Evolutionary conservation across 2,113 vertebrate genomes (phyloP).

Genomic region (Amazona vittata): DNA sequence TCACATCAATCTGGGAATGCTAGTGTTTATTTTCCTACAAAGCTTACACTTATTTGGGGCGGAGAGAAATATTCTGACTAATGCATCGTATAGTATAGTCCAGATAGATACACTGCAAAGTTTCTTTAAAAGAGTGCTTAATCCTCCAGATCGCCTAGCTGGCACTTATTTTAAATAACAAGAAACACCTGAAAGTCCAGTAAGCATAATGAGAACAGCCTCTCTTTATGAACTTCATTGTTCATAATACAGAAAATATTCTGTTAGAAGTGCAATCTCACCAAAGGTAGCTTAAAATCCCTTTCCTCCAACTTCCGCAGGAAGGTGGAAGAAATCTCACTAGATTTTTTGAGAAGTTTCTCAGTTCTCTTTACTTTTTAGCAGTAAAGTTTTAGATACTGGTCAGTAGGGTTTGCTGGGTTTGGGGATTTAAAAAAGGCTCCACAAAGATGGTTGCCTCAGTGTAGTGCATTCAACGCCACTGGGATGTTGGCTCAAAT

Average conservation of each 20-base stretch:
- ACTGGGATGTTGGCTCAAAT: neutral
- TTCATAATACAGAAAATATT: neutral
- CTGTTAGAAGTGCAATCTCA: neutral
- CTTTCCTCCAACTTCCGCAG: neutral
- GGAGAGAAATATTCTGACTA: neutral
- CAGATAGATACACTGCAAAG: neutral
- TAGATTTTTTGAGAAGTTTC: neutral
- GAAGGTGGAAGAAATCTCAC: neutral
- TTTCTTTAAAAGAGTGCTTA: neutral
- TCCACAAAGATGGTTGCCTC: neutral
- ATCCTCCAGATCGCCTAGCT: neutral
- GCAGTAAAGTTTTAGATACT: neutral
- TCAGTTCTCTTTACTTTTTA: neutral
- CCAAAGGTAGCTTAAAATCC: neutral
- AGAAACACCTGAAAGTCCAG: neutral
- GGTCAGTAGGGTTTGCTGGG: neutral
- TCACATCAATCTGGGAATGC: accelerated
- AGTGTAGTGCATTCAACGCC: neutral
- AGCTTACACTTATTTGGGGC: neutral
- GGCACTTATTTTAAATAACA: neutral
- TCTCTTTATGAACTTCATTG: neutral
- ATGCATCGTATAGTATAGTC: neutral
- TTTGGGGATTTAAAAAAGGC: neutral
- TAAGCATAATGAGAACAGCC: neutral
- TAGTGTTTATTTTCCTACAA: neutral